phyloP scores from a whole-genome alignment of 2,113 vertebrate genomes.

The Dolichotis patagonum region DNA sequence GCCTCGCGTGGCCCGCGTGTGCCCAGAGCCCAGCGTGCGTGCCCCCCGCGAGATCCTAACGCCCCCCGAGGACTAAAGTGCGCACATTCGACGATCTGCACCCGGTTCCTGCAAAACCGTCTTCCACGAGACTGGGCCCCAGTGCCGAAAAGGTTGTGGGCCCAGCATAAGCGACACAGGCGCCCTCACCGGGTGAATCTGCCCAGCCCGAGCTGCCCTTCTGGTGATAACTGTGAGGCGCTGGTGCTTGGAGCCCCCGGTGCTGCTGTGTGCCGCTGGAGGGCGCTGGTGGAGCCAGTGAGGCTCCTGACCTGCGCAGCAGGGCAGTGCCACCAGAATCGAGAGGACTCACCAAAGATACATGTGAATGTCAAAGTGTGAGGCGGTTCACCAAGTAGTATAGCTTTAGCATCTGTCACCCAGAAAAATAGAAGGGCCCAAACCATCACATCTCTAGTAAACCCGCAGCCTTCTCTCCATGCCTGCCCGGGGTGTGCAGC shows the following conservation, averaged over 20 bases:
- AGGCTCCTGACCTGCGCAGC: too few species aligned
- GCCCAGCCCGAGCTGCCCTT: background rate
- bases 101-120: background rate
- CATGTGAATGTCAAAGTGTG: background rate
- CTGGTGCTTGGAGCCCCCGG: background rate
- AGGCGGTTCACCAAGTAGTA: background rate
- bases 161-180: too few species aligned
- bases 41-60: background rate
- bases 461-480: background rate
- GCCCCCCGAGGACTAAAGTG: fast-evolving
- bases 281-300: background rate
- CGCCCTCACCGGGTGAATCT: too few species aligned
- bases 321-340: background rate
- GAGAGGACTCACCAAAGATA: background rate
- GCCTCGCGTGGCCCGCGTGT: background rate
- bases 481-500: background rate
- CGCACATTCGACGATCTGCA: background rate
- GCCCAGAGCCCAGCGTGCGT: background rate
- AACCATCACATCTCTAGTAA: background rate
- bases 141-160: background rate
- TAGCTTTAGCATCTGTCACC: background rate
- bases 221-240: background rate
- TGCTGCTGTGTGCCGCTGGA: background rate
- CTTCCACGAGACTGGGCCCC: background rate
- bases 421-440: background rate